These are phyloP conservation scores for human DNA, from an alignment of 2,113 vertebrate species.

Conservation along the genomic window GRCh38 chr5:108631001-108631500, in stretches of 20 bases:
- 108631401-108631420: neutral
- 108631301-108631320: neutral
- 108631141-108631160: neutral
- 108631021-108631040: neutral
- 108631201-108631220: neutral
- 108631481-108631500: neutral
- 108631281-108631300: neutral
- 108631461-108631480: neutral
- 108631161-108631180: slow-evolving; percentile 8
- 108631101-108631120: neutral
- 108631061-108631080: neutral
- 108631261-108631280: neutral
- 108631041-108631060: neutral
- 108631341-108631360: neutral
- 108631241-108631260: neutral
- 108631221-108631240: neutral
- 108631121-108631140: neutral
- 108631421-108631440: neutral
- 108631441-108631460: neutral
- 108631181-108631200: neutral
- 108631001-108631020: neutral
- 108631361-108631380: neutral
- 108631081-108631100: neutral
- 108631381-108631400: neutral
- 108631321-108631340: neutral